These are phyloP conservation scores for Agrilus mali DNA, from an alignment of 2,888 invertebrate genomes.

Conservation along the genomic window DNA sequence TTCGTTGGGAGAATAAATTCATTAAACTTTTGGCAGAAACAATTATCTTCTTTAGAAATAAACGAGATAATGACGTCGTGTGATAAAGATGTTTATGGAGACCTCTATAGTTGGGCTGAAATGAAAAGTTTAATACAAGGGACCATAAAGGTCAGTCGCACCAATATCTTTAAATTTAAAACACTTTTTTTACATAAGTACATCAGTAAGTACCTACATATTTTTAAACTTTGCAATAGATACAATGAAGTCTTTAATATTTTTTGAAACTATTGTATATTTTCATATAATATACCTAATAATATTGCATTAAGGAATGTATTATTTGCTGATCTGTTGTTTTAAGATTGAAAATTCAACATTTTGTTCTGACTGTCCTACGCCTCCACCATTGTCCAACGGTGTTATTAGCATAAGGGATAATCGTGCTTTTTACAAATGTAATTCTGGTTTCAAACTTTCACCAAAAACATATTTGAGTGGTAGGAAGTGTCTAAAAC, in stretches of 20 bases:
- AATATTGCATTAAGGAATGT: too few relatives aligned
- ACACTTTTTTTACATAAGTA: too few relatives aligned
- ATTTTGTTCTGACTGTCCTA: constrained; percentile 43
- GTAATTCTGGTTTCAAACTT: constrained; percentile 33
- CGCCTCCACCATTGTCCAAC: constrained; percentile 31
- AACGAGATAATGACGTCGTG: constrained; percentile 33
- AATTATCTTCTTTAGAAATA: constrained; percentile 35
- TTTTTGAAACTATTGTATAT: too few relatives aligned
- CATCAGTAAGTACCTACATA: too few relatives aligned
- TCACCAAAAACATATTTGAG: constrained; percentile 17
- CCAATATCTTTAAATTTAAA: too few relatives aligned
- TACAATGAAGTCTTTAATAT: too few relatives aligned
- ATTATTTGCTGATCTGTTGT: too few relatives aligned
- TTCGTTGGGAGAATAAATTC: constrained; percentile 50
- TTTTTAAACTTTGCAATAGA: too few relatives aligned
- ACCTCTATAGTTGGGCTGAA: constrained; percentile 48
- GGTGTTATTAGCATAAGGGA: constrained; percentile 35
- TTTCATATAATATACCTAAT: too few relatives aligned
- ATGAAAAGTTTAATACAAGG: constrained; percentile 42
- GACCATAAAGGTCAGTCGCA: constrained; percentile 32
- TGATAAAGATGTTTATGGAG: constrained; percentile 37
- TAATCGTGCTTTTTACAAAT: constrained; percentile 35
- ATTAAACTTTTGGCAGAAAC: constrained; percentile 47
- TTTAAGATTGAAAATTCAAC: constrained; percentile 33
- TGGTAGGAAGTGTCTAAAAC: constrained; percentile 36